Evolutionary conservation across 2,888 invertebrate genomes (phyloP).

Genomic region (Hololepta plana): DNA sequence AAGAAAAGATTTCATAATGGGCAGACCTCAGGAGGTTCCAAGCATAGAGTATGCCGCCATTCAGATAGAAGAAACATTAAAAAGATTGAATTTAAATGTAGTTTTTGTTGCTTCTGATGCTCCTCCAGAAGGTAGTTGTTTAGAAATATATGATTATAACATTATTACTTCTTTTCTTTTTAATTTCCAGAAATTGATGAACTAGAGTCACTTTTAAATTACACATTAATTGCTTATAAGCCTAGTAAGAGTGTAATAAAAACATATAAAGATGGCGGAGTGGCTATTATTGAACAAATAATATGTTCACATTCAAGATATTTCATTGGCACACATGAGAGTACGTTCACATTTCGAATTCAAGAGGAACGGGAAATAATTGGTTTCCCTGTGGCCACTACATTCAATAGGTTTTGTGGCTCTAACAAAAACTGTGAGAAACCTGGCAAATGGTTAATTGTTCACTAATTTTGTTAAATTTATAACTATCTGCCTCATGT

Average conservation of each 20-base stretch:
- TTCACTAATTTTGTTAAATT: constrained; percentile 26
- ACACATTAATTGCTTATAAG: constrained; percentile 7
- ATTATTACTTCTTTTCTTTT: constrained; percentile 3
- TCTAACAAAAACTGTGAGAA: constrained; percentile 46
- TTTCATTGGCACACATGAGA: constrained; percentile 85
- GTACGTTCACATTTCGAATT: constrained; percentile 91
- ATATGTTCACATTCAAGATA: constrained; percentile 75
- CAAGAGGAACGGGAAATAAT: constrained; percentile 95
- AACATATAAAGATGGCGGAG: constrained; percentile 58
- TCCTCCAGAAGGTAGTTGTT: constrained; percentile 29
- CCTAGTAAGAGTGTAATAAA: constrained; percentile 31
- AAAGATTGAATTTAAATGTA: constrained; percentile 34
- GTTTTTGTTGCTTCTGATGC: constrained; percentile 83
- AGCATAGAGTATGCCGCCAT: constrained; percentile 54
- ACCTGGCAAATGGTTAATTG: constrained; percentile 62
- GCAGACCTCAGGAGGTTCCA: constrained; percentile 58
- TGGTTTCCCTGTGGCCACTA: constrained; percentile 60
- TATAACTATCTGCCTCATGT: too few species aligned
- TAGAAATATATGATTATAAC: neutral
- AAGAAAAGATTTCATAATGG: constrained; percentile 68
- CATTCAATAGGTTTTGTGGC: constrained; percentile 77
- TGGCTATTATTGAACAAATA: constrained; percentile 90
- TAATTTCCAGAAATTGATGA: constrained; percentile 29
- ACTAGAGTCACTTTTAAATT: constrained; percentile 28
- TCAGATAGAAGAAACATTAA: constrained; percentile 47